A percentile compares a stretch with the other conserved stretches of the same genome.
These are phyloP conservation scores for Andrena camellia DNA, from an alignment of 2,888 invertebrate genomes.

Conservation along the genomic window DNA sequence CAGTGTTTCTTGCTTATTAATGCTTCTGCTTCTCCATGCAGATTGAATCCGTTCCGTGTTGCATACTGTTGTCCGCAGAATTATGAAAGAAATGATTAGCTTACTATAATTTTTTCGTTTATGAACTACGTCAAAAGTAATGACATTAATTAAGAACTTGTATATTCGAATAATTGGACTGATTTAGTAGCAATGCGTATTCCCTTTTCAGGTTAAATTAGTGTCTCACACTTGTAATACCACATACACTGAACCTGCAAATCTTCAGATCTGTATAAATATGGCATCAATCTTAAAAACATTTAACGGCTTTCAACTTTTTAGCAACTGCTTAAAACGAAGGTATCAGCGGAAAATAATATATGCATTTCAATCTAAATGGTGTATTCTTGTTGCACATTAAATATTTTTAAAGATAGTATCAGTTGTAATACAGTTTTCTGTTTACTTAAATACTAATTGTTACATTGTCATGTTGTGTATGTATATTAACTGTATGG, in stretches of 20 bases:
- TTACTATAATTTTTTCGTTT: neutral
- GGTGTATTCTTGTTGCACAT: neutral
- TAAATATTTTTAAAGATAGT: neutral
- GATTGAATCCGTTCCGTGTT: neutral
- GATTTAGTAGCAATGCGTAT: neutral
- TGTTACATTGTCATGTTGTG: neutral
- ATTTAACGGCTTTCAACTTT: conserved; percentile 61
- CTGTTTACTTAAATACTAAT: neutral
- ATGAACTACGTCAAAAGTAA: conserved; percentile 1
- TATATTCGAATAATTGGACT: too few species aligned
- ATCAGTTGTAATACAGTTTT: neutral
- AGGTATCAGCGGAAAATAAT: conserved; percentile 67
- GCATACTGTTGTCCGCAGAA: neutral
- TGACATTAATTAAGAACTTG: neutral
- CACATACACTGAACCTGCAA: neutral
- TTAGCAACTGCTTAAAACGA: conserved; percentile 74
- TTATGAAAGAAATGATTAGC: neutral
- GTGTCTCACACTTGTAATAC: neutral
- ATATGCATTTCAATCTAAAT: conserved; percentile 1
- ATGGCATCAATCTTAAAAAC: conserved; percentile 78
- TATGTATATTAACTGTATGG: neutral
- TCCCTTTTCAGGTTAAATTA: conserved; percentile 19
- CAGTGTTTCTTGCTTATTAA: neutral
- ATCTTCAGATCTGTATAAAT: conserved; percentile 5
- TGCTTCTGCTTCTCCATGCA: neutral